Conservation (phyloP, 2,888 invertebrate genomes). For the Drosophila emarginata region DNA sequence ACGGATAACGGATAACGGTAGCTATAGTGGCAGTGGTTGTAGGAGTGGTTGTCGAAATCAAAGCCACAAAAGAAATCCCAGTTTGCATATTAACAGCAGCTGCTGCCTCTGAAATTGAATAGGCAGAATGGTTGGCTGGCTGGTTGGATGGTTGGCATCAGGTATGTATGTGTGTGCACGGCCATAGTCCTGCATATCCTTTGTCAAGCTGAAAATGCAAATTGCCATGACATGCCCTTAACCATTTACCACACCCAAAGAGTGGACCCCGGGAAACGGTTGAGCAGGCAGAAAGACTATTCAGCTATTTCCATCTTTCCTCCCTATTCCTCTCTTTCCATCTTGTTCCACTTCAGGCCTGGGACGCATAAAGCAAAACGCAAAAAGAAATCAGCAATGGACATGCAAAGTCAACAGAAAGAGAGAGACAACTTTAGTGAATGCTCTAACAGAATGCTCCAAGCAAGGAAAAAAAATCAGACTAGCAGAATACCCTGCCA, state of each 20-base stretch:
- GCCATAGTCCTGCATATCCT: conserved; percentile 65
- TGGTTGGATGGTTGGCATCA: conserved; percentile 1
- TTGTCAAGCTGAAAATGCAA: conserved; percentile 76
- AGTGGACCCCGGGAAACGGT: background rate
- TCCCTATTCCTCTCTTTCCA: background rate
- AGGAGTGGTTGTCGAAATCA: conserved; percentile 54
- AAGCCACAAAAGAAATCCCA: conserved; percentile 75
- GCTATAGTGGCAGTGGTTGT: conserved; percentile 5
- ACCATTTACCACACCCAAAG: conserved; percentile 55
- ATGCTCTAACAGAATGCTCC: background rate
- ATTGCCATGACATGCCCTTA: conserved; percentile 77
- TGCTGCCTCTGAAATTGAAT: conserved; percentile 56
- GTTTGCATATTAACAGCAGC: conserved; percentile 74
- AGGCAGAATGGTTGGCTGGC: conserved; percentile 12
- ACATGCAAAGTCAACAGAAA: conserved; percentile 34
- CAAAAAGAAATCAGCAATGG: conserved; percentile 65
- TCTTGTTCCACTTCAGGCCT: conserved; percentile 33
- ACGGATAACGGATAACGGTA: too few relatives aligned
- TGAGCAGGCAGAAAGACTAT: conserved; percentile 18
- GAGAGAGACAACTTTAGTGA: conserved; percentile 9
- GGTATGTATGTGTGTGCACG: conserved; percentile 4
- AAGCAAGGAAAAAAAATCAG: background rate
- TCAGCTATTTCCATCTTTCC: conserved; percentile 12
- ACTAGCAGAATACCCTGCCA: background rate
- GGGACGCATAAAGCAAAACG: conserved; percentile 67